Base-by-base conservation (phyloP, 2,113 vertebrate genomes). In the Seriola aureovittata region DNA sequence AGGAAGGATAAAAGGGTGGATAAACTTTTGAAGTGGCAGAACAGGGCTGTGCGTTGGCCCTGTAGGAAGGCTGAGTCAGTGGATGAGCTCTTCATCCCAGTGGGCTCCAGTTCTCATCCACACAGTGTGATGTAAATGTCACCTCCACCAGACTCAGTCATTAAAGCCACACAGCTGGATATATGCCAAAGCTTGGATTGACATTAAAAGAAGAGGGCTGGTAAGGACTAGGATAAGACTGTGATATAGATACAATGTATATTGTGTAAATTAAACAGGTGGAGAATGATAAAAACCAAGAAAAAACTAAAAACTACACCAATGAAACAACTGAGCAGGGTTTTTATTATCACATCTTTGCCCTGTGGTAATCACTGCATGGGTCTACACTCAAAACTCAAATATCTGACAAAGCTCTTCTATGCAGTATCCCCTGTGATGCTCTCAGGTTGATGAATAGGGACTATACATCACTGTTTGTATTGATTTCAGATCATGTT, bases 401-500 rank as follows among this genome's bases (percentile, higher is more conserved):
- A 57, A 3, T 14, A 14, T 63, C 36, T 40, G 46, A 80, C 54
- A 62, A 66, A 63, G 71, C 50, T 71, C 68, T 17, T 59, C 21
- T 36, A 1, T 42, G 55, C 46, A 68, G 59, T 21, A 54, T 42
- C 58, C 36, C 60, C 57, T 8, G 12, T 12, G 42, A 4, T 3
- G 29, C 55, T 80, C 42, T 40, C 25, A 50, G 71, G 25, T 59
- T 79, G 86, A 89, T 70, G 71, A 81, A 76, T 70, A 68, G 78
- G 74, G 76, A 81, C 82, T 17, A 70, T 75, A 81, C 86, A 91
- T 91, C 88, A 85, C 76, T 23, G 81, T 64, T 67, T 19, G 44
- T 52, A 92, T 93, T 81, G 92, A 93, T 92, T 93, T 91, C 85
- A 90, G 88, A 86, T 92, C 87, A 92, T 71, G 84, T 71, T 32